A percentile compares a stretch with the other conserved stretches of the same genome.
phyloP scores from a whole-genome alignment of 2,113 vertebrate species.

The Myrmecobius fasciatus region DNA sequence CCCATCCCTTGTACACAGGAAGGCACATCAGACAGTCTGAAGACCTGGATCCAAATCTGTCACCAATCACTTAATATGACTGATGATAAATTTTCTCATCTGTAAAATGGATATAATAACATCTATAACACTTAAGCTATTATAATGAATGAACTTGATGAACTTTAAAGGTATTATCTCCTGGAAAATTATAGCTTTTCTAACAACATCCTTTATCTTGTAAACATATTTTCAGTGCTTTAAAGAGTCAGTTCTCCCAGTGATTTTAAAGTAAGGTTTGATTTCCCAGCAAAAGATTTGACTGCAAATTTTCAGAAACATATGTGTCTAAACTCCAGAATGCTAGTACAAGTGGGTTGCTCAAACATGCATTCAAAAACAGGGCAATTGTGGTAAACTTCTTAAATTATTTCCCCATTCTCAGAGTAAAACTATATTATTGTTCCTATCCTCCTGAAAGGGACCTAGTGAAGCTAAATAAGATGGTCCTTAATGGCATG shows the following conservation, averaged over 20 bases:
- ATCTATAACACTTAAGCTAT: not conserved
- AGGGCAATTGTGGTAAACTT: conserved; percentile 30
- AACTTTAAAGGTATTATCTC: not conserved
- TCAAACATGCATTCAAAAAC: conserved; percentile 58
- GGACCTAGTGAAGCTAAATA: conserved; percentile 10
- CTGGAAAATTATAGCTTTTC: not conserved
- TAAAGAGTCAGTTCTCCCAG: conserved; percentile 32
- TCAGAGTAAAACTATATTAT: conserved; percentile 11
- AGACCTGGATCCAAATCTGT: not conserved
- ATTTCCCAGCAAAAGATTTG: conserved; percentile 56
- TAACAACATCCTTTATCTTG: conserved; percentile 37
- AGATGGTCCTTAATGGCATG: not conserved
- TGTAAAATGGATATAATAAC: not conserved
- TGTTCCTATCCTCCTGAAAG: conserved; percentile 54
- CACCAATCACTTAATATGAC: not conserved
- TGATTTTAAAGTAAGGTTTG: conserved; percentile 58
- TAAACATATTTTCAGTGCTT: conserved; percentile 26
- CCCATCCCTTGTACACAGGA: not conserved
- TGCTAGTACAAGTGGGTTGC: conserved; percentile 58
- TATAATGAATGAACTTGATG: not conserved
- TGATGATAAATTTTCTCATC: not conserved
- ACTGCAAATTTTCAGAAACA: conserved; percentile 47
- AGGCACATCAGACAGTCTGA: not conserved
- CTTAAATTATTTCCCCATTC: conserved; percentile 39
- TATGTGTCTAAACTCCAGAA: conserved; percentile 47